Conservation (phyloP, 2,113 vertebrate genomes). For the Gambusia affinis region DNA sequence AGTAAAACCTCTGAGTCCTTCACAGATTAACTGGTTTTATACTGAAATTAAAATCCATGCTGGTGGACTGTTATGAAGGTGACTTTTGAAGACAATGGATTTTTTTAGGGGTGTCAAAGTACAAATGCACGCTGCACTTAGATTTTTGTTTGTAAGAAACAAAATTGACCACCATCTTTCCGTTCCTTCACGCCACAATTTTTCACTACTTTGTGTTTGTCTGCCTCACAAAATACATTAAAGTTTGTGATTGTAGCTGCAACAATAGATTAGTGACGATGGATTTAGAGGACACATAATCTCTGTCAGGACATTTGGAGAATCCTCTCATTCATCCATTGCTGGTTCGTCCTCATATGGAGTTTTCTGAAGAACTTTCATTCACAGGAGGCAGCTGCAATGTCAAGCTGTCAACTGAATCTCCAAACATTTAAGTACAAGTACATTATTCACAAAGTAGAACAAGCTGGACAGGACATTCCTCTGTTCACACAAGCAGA, state of each 20-base stretch:
- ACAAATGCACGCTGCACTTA: too few species aligned
- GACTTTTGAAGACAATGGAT: too few species aligned
- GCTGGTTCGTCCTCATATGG: neutral
- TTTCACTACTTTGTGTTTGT: neutral
- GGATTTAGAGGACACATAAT: neutral
- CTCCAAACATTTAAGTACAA: constrained; percentile 10
- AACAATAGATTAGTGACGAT: neutral
- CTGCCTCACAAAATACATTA: neutral
- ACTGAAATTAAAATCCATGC: too few species aligned
- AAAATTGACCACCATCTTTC: neutral
- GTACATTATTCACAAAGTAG: neutral
- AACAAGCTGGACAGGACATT: constrained; percentile 24
- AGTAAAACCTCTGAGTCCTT: neutral
- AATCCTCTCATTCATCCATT: constrained; percentile 31
- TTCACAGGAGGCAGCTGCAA: constrained; percentile 14
- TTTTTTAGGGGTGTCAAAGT: too few species aligned
- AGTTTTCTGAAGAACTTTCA: constrained; percentile 12
- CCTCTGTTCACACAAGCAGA: constrained; percentile 51
- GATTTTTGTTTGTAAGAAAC: neutral
- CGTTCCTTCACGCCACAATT: neutral
- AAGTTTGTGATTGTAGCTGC: neutral
- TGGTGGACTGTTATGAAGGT: too few species aligned
- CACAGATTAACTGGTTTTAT: too few species aligned
- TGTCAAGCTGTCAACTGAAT: constrained; percentile 25
- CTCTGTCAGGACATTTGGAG: constrained; percentile 32